Evolutionary conservation across 2,113 vertebrate genomes (phyloP).

Genomic region (Salvelinus sp.): DNA sequence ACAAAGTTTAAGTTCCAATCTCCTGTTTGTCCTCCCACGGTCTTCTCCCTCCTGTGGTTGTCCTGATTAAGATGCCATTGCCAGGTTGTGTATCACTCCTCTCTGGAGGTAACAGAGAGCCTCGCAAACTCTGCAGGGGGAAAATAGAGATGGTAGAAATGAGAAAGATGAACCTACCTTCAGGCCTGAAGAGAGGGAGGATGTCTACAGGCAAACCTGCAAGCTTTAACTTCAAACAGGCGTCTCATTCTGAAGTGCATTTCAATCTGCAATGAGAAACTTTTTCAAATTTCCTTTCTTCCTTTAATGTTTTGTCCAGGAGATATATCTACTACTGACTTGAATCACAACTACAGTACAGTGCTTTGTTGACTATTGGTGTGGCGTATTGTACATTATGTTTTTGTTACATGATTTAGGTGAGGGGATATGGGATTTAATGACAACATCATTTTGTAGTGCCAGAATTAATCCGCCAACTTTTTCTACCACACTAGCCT

Average conservation of each 20-base stretch:
- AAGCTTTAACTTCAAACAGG: neutral
- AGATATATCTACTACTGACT: neutral
- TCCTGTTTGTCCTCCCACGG: neutral
- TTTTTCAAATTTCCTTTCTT: neutral
- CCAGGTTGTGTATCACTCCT: neutral
- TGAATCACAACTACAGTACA: neutral
- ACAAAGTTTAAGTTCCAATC: neutral
- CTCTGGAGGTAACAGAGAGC: neutral
- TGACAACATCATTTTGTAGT: too few relatives aligned
- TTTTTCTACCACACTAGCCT: constrained; percentile 18
- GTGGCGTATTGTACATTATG: too few relatives aligned
- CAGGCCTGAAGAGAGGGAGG: neutral
- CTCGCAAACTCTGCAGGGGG: neutral
- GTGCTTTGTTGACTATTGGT: too few relatives aligned
- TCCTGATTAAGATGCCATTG: neutral
- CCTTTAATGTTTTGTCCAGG: neutral
- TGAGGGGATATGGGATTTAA: too few relatives aligned
- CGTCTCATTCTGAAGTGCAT: neutral
- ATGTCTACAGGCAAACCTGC: constrained; percentile 1
- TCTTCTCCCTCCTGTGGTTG: neutral
- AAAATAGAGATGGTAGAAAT: neutral
- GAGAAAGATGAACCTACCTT: neutral
- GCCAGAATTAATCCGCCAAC: neutral
- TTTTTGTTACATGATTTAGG: too few relatives aligned
- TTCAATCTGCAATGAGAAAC: neutral